A percentile compares a stretch with the other conserved stretches of the same genome.
phyloP scores from a whole-genome alignment of 2,113 vertebrate genomes.

The Stomatorhinus ivindoensis region DNA sequence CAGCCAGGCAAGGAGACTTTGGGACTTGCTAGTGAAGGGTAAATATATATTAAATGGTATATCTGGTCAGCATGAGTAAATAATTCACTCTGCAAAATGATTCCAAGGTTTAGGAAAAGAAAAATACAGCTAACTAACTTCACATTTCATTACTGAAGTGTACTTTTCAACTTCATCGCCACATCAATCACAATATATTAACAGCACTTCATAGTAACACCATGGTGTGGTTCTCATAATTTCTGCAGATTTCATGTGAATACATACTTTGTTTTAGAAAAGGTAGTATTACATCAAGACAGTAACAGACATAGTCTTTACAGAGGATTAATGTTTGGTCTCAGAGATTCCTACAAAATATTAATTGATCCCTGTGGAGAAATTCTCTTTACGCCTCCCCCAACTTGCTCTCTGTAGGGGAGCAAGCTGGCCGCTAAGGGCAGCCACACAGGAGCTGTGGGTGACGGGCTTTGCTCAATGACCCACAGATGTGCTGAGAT shows the following conservation, averaged over 20 bases:
- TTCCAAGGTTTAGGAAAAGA: neutral
- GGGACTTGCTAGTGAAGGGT: neutral
- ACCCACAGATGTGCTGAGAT: neutral
- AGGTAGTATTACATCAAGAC: neutral
- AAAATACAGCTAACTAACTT: neutral
- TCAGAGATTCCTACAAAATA: neutral
- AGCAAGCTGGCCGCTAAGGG: neutral
- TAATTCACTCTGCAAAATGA: neutral
- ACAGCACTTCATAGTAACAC: neutral
- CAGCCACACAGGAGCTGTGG: neutral
- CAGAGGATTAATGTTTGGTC: neutral
- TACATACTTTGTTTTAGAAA: neutral
- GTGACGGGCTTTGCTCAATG: neutral
- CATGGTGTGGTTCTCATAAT: neutral
- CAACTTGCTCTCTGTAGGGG: neutral
- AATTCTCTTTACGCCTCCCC: neutral
- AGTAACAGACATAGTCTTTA: neutral
- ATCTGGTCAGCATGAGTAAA: neutral
- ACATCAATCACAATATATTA: neutral
- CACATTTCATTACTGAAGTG: neutral
- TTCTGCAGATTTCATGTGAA: neutral
- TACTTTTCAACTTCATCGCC: neutral
- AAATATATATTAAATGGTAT: neutral
- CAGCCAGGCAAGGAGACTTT: neutral
- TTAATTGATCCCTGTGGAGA: neutral